Percentiles rank a stretch among this genome's conserved stretches.
Conservation (phyloP, 2,888 invertebrate genomes). For the Gibbula magus region DNA sequence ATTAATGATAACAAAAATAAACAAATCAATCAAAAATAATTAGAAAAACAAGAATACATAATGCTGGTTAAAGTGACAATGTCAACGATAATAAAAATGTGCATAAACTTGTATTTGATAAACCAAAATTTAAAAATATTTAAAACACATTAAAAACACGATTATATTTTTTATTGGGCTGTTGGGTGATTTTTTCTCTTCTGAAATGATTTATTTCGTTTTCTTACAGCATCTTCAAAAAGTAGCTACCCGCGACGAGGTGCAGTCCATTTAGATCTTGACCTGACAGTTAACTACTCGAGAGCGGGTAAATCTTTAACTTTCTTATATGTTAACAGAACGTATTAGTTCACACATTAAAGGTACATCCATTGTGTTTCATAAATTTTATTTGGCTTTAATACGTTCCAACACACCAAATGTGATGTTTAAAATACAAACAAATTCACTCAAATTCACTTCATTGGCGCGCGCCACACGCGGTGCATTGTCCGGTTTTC, state of each 20-base stretch:
- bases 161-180: not conserved
- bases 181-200: not conserved
- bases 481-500: too few species aligned
- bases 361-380: too few species aligned
- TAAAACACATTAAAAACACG: not conserved
- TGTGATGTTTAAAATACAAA: too few species aligned
- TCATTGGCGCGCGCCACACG: too few species aligned
- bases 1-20: not conserved
- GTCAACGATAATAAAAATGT: not conserved
- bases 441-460: too few species aligned
- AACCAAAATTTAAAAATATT: not conserved
- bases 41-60: not conserved
- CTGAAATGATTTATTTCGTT: not conserved
- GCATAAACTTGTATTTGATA: too few species aligned
- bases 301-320: not conserved
- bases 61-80: not conserved
- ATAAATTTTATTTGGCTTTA: too few species aligned
- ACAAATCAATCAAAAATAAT: not conserved
- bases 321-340: too few species aligned
- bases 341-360: too few species aligned
- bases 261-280: not conserved
- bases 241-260: not conserved
- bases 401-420: too few species aligned
- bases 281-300: not conserved
- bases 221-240: not conserved